Evolutionary conservation across 2,888 invertebrate genomes (phyloP), one percentile per base, ranked within the genome.

Genomic region (Hybos culiciformis): DNA sequence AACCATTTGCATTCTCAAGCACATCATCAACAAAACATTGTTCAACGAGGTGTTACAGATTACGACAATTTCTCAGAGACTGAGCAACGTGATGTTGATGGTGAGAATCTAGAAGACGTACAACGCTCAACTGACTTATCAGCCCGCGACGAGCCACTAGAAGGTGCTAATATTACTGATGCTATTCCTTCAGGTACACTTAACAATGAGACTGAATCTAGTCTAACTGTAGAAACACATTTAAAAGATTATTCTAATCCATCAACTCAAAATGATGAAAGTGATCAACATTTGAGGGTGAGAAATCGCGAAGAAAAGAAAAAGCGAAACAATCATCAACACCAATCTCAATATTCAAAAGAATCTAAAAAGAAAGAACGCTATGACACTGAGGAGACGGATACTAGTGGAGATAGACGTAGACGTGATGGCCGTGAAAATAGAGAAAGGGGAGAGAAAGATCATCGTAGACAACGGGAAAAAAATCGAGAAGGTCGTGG

Each of bases 361-460:
- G 39, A 39, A 15, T 15, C 41, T 18, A 56, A 59, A 24, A 63
- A 69, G 43, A 63, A 67, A 48, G 69, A 66, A 42, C 62, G 71
- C 44, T 76, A 75, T 57, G 77, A 78, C 49, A 72, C 74, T 1
- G 78, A 79, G 42, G 79, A 78, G 53, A 74, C 76, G 4, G 77
- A 78, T 57, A 50, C 53, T 31, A 75, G 73, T 54, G 78, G 77
- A 59, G 78, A 78, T 60, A 69, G 73, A 46, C 77, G 78, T 56
- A 52, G 53, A 33, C 67, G 57, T 20, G 56, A 52, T 29, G 49
- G 49, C 11, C 41, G 52, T 14, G 56, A 69, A 26, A 68, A 62
- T 47, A 48, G 49, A 11, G 51, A 49, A 37, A 46, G 50, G 17
- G 48, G 50, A 9, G 66, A 67, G 20, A 62, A 66, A 24, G 59